These are phyloP conservation scores for Reticulitermes speratus DNA, from an alignment of 1,140 invertebrate genomes.

Conservation along the genomic window DNA sequence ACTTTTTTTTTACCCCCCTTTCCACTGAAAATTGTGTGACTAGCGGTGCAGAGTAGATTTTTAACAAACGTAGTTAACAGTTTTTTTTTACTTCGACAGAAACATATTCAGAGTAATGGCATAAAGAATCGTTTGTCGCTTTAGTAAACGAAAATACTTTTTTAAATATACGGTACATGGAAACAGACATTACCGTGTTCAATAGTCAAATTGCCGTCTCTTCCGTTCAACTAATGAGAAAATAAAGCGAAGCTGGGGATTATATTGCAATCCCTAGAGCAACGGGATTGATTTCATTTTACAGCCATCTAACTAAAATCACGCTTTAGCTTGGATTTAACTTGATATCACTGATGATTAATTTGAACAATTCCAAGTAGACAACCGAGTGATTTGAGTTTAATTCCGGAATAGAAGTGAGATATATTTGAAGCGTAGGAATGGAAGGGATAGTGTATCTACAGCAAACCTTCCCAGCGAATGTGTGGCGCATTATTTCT, in stretches of 20 bases:
- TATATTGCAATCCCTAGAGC: neutral
- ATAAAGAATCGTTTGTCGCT: neutral
- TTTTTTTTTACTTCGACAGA: neutral
- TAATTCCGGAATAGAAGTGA: neutral
- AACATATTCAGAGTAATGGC: neutral
- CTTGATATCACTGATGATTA: neutral
- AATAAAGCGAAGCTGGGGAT: neutral
- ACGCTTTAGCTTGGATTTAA: neutral
- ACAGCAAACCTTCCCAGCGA: no score
- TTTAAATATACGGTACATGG: neutral
- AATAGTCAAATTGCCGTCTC: neutral
- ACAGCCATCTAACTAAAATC: neutral
- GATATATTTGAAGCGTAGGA: no score
- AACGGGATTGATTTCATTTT: neutral
- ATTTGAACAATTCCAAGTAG: neutral
- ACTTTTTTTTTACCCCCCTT: no score
- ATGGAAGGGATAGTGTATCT: no score
- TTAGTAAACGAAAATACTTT: neutral
- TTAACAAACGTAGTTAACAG: no score
- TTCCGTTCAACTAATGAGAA: conserved; percentile 5
- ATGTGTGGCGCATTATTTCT: no score
- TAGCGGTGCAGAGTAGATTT: no score
- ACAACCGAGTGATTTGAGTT: neutral
- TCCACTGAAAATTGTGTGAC: no score
- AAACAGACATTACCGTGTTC: neutral